These are phyloP conservation scores for Oncorhynchus mykiss DNA, from an alignment of 2,113 vertebrate genomes.

Conservation along the genomic window DNA sequence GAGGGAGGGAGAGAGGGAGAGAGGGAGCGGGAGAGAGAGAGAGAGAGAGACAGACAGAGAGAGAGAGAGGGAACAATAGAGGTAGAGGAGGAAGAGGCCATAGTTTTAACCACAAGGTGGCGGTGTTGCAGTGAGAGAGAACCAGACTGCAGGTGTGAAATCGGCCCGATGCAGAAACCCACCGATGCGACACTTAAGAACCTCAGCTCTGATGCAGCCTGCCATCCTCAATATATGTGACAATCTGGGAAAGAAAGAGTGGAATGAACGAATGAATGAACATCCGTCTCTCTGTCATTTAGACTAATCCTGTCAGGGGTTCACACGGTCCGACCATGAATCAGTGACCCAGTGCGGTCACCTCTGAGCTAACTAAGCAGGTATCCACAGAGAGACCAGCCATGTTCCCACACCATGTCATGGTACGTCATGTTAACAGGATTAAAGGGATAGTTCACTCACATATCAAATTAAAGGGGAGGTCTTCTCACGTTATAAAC, in stretches of 20 bases:
- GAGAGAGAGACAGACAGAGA: no score
- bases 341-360: not conserved
- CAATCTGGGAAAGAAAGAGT: not conserved
- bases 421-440: not conserved
- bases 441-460: not conserved
- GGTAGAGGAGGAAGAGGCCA: not conserved
- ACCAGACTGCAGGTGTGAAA: slow-evolving; percentile 50
- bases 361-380: not conserved
- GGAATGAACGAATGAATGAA: not conserved
- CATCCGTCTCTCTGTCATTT: not conserved
- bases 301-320: not conserved
- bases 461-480: not conserved
- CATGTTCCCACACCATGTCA: not conserved
- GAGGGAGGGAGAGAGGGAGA: no score
- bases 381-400: not conserved
- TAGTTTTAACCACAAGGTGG: slow-evolving; percentile 20
- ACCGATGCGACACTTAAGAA: slow-evolving; percentile 56
- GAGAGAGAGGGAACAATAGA: no score
- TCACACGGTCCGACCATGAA: not conserved
- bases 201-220: slow-evolving; percentile 44
- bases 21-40: no score
- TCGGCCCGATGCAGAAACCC: slow-evolving; percentile 10
- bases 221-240: slow-evolving; percentile 11
- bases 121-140: slow-evolving; percentile 13
- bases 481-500: not conserved